Evolutionary conservation across 2,113 vertebrate species (phyloP), one percentile per base, ranked within the genome.

Genomic region (Peromyscus maniculatus): DNA sequence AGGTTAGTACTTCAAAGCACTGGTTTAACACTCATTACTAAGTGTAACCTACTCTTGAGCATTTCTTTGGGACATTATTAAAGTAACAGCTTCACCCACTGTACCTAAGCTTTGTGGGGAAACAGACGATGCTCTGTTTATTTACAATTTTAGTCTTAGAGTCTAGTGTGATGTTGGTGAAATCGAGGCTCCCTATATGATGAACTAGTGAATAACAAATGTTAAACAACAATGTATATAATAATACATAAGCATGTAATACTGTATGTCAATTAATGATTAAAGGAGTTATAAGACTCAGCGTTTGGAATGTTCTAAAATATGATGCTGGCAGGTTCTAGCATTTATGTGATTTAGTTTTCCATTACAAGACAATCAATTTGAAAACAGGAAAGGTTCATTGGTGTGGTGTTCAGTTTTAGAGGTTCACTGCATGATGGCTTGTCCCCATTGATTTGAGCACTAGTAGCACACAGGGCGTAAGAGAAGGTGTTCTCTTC

Each of bases 301-400:
- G 39, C 89, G 74, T 62, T 55, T 43, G 39, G 12, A 86, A 91
- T 84, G 26, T 39, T 84, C 57, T 96, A 82, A 88, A 95, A 94
- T 84, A 57, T 17, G 91, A 93, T 91, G 28, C 78, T 87, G 52
- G 31, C 31, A 49, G 46, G 33, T 80, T 43, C 79, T 26, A 59
- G 78, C 59, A 87, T 36, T 82, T 24, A 21, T 59, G 33, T 82
- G 31, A n/a, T 57, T n/a, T n/a, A 28, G 13, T 36, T 91, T 80
- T 80, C 46, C 57, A 39, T 87, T 10, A 39, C 31, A 39, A 67
- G 69, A 36, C 64, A 46, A 86, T 64, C 71, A 87, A 16, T 36
- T 57, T 78, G 64, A 87, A 87, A 33, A 15, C 1, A 93, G 7
- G 7, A 77, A 69, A 55, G 16, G 59, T 39, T 77, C 49, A 57